Evolutionary conservation across 92 coral and sea anemone genomes (phyloP).

Genomic region (Montipora capitata): DNA sequence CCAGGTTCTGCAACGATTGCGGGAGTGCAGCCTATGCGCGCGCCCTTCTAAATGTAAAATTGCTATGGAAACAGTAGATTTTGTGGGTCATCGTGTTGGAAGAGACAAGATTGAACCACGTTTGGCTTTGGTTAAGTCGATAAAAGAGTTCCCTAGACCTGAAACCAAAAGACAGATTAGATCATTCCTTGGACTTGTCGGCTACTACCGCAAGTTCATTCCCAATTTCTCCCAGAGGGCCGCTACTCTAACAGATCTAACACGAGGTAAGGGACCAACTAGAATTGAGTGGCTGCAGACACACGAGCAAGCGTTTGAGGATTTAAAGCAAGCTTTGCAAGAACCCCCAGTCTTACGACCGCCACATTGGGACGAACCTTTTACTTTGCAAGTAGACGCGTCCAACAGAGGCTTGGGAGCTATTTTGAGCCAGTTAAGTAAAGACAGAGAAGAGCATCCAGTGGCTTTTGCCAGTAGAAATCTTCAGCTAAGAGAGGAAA

Average conservation of each 20-base stretch:
- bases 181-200: constrained; percentile 21
- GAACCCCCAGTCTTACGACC: not conserved
- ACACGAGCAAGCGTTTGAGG: constrained; percentile 6
- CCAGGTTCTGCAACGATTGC: no score
- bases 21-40: not conserved
- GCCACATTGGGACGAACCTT: not conserved
- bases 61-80: no score
- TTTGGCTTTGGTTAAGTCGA: no score
- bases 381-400: not conserved
- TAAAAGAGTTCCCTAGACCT: constrained; percentile 44
- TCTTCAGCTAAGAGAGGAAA: no score
- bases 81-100: no score
- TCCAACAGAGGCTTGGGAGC: not conserved
- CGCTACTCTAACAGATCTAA: no score
- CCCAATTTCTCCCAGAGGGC: no score
- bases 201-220: constrained; percentile 28
- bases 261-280: no score
- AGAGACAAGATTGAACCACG: no score
- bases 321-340: constrained; percentile 13
- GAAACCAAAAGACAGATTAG: constrained; percentile 26
- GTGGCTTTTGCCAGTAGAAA: no score
- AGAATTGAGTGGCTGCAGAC: constrained; percentile 41
- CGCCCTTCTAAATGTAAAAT: constrained; percentile 15
- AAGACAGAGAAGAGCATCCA: no score
- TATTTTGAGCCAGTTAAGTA: no score